Evolutionary conservation across 2,888 invertebrate genomes (phyloP), one percentile per base, ranked within the genome.

Genomic region (Drosophila emarginata): DNA sequence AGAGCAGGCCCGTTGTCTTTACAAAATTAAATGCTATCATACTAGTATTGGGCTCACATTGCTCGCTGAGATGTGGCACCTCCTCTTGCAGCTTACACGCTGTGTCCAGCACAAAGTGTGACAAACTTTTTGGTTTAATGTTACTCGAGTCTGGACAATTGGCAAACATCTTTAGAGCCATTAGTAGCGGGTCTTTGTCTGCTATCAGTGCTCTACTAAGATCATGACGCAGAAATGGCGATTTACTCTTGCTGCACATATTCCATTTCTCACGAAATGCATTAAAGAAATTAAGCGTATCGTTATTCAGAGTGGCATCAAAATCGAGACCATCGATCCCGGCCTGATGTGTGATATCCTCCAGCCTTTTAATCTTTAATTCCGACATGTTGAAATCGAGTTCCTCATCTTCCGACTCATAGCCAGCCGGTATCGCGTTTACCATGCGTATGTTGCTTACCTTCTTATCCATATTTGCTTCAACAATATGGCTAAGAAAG

Each of bases 21-120:
- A 96, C 94, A 80, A 96, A 93, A 88, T 94, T 94, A 91, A 96
- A 96, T 61, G 95, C 95, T 74, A 95, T 94, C 85, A 95, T 91
- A 91, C 96, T 96, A 32, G 96, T 88, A 72, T 94, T 82, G 79
- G 90, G 64, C 90, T 93, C 82, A 93, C 92, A 88, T 91, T 91
- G 72, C 18, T 83, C 74, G 93, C 92, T 77, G 91, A 92, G 77
- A 93, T 88, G 75, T 85, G 91, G 84, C 89, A 88, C 89, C 65
- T 89, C 86, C 26, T 89, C 81, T 45, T 93, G 92, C 91, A 94
- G 94, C 72, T 92, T 93, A 72, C 93, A 91, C 70, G 95, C 92
- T 62, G 93, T 93, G 89, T 95, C 95, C 75, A 95, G 92, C 72
- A 95, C 92, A 93, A 74, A 79, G 72, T 70, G 74, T 1, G 78